phyloP scores from a whole-genome alignment of 2,113 vertebrate genomes.

The Rynchops niger region DNA sequence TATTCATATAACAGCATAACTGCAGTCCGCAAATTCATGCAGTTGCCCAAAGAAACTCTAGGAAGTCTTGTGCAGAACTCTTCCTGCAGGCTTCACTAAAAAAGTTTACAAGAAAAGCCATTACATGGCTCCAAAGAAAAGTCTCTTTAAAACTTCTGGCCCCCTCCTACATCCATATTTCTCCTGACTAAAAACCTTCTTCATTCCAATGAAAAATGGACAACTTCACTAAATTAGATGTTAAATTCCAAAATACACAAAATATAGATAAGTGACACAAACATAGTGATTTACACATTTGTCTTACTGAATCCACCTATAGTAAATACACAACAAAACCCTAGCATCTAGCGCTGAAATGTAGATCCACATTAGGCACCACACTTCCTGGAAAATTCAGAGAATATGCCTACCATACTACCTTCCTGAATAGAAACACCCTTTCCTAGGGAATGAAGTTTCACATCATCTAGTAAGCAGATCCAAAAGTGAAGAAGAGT shows the following conservation, averaged over 20 bases:
- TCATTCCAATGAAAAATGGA: neutral
- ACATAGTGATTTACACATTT: neutral
- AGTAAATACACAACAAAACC: neutral
- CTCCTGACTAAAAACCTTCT: neutral
- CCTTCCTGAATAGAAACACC: neutral
- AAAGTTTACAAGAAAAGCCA: neutral
- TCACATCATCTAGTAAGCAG: neutral
- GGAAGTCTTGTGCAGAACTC: neutral
- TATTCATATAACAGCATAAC: neutral
- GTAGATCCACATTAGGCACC: neutral
- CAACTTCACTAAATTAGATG: neutral
- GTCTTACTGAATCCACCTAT: neutral
- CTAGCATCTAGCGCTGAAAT: neutral
- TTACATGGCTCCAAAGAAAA: neutral
- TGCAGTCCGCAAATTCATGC: neutral
- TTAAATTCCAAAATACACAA: neutral
- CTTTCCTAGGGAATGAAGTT: neutral
- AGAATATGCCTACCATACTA: neutral
- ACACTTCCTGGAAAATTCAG: neutral
- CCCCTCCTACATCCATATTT: neutral
- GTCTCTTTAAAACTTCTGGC: neutral
- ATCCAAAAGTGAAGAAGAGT: neutral
- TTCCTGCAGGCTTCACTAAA: neutral
- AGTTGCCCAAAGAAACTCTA: neutral
- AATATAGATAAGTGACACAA: neutral